A percentile compares a stretch with the other conserved stretches of the same genome.
Conservation (phyloP, 2,797 vertebrate genomes). For the Pseudomugil gertrudae region DNA sequence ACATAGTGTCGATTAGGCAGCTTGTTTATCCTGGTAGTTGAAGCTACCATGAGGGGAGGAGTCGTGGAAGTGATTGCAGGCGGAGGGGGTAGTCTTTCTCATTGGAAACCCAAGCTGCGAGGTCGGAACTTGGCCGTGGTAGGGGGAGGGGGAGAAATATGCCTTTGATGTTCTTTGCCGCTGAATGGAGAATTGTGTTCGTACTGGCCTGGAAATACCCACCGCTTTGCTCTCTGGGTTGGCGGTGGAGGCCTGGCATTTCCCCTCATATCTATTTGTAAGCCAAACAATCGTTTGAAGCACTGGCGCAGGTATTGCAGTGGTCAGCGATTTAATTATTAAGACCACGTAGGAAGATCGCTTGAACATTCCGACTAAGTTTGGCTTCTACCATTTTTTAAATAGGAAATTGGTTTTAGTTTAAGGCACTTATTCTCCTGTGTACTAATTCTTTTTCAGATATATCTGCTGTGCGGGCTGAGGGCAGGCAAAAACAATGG, state of each 20-base stretch:
- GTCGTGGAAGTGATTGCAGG: conserved; percentile 74
- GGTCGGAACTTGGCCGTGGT: conserved; percentile 81
- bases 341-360: conserved; percentile 30
- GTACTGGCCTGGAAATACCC: conserved; percentile 83
- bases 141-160: conserved; percentile 77
- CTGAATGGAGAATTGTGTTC: conserved; percentile 82
- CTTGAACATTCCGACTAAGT: conserved; percentile 14
- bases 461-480: conserved; percentile 80
- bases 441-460: conserved; percentile 59
- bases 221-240: conserved; percentile 69
- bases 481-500: conserved; percentile 84
- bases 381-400: conserved; percentile 10
- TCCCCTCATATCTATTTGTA: conserved; percentile 57
- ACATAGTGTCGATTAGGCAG: background rate
- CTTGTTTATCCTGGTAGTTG: conserved; percentile 31
- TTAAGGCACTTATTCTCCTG: conserved; percentile 30
- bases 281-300: conserved; percentile 54
- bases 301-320: conserved; percentile 54
- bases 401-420: conserved; percentile 1
- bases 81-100: conserved; percentile 71
- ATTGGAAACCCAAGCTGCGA: conserved; percentile 80
- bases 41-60: conserved; percentile 63
- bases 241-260: conserved; percentile 77
- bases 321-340: conserved; percentile 24
- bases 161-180: conserved; percentile 81